Evolutionary conservation across 2,113 vertebrate species (phyloP).

Genomic region (Bothrops jararaca): DNA sequence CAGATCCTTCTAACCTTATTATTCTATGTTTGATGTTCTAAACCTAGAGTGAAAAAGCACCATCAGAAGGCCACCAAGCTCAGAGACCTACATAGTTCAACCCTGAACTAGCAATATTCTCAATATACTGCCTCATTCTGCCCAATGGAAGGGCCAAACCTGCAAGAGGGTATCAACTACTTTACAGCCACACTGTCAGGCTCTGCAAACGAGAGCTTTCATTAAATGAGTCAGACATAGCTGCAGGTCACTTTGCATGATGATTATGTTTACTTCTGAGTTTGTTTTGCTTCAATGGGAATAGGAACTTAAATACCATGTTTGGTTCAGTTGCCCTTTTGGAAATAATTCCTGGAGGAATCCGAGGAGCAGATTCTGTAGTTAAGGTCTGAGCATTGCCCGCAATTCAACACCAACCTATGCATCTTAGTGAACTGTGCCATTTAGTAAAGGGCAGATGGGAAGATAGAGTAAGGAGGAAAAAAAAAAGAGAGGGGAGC

Average conservation of each 20-base stretch:
- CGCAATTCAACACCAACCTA: slow-evolving; percentile 45
- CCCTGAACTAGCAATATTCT: no score
- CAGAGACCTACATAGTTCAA: no score
- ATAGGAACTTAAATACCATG: slow-evolving; percentile 57
- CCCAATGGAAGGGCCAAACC: background rate
- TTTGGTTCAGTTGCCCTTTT: slow-evolving; percentile 62
- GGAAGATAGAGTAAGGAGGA: slow-evolving; percentile 12
- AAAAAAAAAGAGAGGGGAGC: background rate
- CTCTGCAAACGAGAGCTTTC: background rate
- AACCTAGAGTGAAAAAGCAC: no score
- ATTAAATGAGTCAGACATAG: background rate
- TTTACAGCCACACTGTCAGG: background rate
- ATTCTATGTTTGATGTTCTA: no score
- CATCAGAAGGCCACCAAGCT: no score
- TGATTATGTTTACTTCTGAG: background rate
- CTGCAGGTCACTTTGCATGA: background rate
- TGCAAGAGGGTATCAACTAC: background rate
- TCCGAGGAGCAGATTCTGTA: slow-evolving; percentile 36
- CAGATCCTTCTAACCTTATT: no score
- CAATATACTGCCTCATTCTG: background rate
- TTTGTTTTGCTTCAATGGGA: slow-evolving; percentile 53
- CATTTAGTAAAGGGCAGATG: slow-evolving; percentile 64
- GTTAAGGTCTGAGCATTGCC: slow-evolving; percentile 47
- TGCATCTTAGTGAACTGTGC: slow-evolving; percentile 55
- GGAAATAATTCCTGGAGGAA: slow-evolving; percentile 63